Conservation (phyloP, 1,140 invertebrate species). For the Bradysia coprophila region DNA sequence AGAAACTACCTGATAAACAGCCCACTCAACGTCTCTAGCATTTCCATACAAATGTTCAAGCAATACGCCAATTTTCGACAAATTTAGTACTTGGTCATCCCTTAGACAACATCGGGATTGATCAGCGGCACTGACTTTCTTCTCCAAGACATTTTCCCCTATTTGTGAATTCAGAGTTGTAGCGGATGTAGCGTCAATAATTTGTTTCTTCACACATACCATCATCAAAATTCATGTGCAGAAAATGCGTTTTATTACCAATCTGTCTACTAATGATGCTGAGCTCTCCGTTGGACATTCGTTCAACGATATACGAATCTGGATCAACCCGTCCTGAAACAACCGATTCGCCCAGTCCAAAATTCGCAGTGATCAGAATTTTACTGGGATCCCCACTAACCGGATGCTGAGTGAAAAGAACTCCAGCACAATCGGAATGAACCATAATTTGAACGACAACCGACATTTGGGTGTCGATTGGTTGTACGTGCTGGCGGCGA, state of each 20-base stretch:
- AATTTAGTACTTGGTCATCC: not conserved
- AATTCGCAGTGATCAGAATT: conserved; percentile 58
- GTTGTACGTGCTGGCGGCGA: conserved; percentile 27
- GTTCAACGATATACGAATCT: conserved; percentile 48
- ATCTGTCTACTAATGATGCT: too few relatives aligned
- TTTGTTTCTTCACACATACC: too few relatives aligned
- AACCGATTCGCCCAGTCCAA: conserved; percentile 64
- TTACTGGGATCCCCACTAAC: conserved; percentile 40
- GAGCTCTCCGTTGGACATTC: too few relatives aligned
- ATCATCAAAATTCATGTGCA: too few relatives aligned
- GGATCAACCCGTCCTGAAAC: conserved; percentile 57
- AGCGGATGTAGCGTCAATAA: too few relatives aligned
- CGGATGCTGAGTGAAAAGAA: conserved; percentile 64
- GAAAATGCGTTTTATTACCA: too few relatives aligned
- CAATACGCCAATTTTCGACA: not conserved
- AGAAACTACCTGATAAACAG: not conserved
- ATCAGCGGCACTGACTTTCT: not conserved
- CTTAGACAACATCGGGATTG: not conserved
- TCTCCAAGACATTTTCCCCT: too few relatives aligned
- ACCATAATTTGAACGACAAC: conserved; percentile 73
- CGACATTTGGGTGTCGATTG: conserved; percentile 1
- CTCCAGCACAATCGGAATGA: conserved; percentile 46
- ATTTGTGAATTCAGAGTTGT: too few relatives aligned
- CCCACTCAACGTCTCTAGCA: not conserved
- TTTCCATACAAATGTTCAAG: not conserved